Conservation (phyloP, 2,888 invertebrate species). For the Drosophila niveifrons region DNA sequence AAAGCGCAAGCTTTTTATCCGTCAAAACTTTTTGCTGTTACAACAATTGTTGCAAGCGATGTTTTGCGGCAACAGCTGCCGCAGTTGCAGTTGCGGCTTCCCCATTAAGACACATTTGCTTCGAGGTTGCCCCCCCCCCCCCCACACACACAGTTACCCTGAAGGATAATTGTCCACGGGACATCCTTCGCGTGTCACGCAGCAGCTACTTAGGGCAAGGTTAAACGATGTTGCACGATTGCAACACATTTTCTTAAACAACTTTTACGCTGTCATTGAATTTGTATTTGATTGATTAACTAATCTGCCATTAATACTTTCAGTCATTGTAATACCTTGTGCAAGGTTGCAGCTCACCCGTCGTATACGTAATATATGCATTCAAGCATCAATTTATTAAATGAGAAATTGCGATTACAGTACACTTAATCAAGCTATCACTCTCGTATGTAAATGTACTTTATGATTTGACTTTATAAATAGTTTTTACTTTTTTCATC, state of each 20-base stretch:
- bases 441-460: neutral
- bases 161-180: conserved; percentile 70
- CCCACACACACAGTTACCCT: conserved; percentile 17
- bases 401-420: neutral
- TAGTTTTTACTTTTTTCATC: too few species aligned
- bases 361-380: neutral
- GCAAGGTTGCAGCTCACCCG: neutral
- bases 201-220: conserved; percentile 49
- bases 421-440: neutral
- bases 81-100: conserved; percentile 36
- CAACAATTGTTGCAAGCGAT: conserved; percentile 45
- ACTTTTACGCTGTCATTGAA: conserved; percentile 16
- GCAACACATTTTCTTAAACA: conserved; percentile 5
- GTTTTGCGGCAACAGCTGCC: conserved; percentile 20
- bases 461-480: neutral
- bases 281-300: conserved; percentile 36
- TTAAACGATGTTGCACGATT: conserved; percentile 20
- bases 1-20: conserved; percentile 38
- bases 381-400: neutral
- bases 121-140: conserved; percentile 34
- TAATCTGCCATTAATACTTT: conserved; percentile 6
- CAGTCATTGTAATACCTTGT: neutral
- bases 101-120: conserved; percentile 68
- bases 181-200: conserved; percentile 56
- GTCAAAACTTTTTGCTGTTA: conserved; percentile 41